A percentile compares a stretch with the other conserved stretches of the same genome.
phyloP scores from a whole-genome alignment of 2,797 vertebrate genomes.

The Cossypha heuglini region DNA sequence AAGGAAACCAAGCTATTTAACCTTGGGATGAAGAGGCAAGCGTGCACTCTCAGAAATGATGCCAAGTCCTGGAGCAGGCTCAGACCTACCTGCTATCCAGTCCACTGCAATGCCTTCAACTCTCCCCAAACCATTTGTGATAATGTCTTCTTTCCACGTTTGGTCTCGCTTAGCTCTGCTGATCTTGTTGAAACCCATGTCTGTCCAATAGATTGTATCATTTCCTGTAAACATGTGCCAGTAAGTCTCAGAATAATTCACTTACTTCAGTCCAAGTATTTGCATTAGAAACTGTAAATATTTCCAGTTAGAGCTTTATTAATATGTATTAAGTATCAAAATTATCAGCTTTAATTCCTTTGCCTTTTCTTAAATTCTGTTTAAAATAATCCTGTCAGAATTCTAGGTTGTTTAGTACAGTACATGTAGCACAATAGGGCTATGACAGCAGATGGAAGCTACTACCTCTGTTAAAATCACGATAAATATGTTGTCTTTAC shows the following conservation, averaged over 20 bases:
- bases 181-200: slow-evolving; percentile 97
- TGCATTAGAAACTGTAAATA: neutral
- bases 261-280: neutral
- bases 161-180: slow-evolving; percentile 94
- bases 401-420: neutral
- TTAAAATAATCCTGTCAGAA: neutral
- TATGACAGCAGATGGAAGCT: neutral
- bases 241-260: neutral
- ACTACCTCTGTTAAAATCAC: neutral
- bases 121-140: slow-evolving; percentile 93
- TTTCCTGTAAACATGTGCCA: slow-evolving; percentile 77
- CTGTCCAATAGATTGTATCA: slow-evolving; percentile 98
- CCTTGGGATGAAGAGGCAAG: neutral
- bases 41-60: neutral
- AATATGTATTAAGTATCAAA: neutral
- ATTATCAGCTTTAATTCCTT: neutral
- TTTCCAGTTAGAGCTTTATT: neutral
- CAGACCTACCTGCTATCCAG: slow-evolving; percentile 91
- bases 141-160: slow-evolving; percentile 95
- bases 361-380: neutral
- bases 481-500: neutral
- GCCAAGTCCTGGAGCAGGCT: neutral
- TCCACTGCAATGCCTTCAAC: slow-evolving; percentile 97
- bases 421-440: neutral
- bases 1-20: neutral